phyloP scores from a whole-genome alignment of 2,113 vertebrate genomes.

The Chauna torquata region DNA sequence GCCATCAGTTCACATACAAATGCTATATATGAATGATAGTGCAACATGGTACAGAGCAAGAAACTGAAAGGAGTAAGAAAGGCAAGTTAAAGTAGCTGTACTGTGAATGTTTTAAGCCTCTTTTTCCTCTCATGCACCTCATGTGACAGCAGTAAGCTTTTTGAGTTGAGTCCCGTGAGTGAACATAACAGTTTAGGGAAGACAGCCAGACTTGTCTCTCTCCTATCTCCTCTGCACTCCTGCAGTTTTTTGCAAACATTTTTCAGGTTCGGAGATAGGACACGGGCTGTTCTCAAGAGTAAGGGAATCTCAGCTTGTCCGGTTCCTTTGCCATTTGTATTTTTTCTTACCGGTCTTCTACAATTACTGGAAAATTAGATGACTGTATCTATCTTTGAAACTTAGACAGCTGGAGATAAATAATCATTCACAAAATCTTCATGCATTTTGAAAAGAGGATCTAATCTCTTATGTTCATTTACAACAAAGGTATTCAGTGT shows the following conservation, averaged over 20 bases:
- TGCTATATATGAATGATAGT: neutral
- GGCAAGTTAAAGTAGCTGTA: neutral
- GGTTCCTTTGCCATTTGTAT: neutral
- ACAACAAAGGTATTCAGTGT: neutral
- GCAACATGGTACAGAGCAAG: neutral
- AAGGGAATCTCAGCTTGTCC: neutral
- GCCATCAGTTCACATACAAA: neutral
- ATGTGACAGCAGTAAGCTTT: neutral
- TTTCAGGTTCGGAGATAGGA: neutral
- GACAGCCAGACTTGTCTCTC: neutral
- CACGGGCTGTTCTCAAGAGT: neutral
- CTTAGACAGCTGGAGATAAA: neutral
- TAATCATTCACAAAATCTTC: neutral
- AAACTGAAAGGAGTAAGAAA: neutral
- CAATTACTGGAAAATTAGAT: neutral
- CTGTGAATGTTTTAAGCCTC: neutral
- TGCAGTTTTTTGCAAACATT: neutral
- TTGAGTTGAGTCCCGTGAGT: neutral
- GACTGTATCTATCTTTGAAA: neutral
- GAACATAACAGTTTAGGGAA: neutral
- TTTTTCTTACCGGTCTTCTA: neutral
- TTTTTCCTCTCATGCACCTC: neutral
- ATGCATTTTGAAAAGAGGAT: neutral
- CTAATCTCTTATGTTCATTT: neutral
- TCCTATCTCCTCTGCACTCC: neutral